Evolutionary conservation across 2,888 invertebrate species (phyloP), one percentile per base, ranked within the genome.

Genomic region (Drosophila aldrichi): DNA sequence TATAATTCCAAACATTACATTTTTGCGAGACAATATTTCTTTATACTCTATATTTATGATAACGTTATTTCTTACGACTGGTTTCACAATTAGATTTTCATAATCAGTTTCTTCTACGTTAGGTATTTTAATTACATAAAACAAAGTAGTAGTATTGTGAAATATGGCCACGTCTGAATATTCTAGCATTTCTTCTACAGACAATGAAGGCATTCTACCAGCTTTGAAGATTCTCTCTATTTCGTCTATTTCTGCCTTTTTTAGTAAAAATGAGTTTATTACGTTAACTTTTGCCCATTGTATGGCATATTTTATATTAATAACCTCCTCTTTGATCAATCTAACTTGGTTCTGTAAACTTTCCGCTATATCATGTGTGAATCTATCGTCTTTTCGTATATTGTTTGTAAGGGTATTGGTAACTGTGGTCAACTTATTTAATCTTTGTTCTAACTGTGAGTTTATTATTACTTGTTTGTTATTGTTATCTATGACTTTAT

Each of bases 291-390:
- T 48, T 32, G 48, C 48, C 48, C 48, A 48, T n/a, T 48, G 32
- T 29, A 48, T 48, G 48, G 32, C 32, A 29, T 48, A 48, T n/a
- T 48, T 32, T 18, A 48, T 48, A 10, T 48, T 32, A 4, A 48
- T 48, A 18, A 18, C 29, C 29, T 29, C 46, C n/a, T 46, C 46
- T n/a, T 46, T 46, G 25, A 46, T 1, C 2, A 46, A n/a, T 25
- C 25, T 29, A 3, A 29, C 9, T 41, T 41, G n/a, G 4, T 18
- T 41, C 18, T 41, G n/a, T 9, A 41, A 41, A 18, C 18, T 41
- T 8, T 18, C n/a, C 1, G 40, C 40, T 41, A 41, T 8, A 8
- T 41, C 40, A 7, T 41, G 14, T 9, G n/a, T 41, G 18, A 41
- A 41, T 22, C 22, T 22, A 22, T 22, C 22, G 22, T 18, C 40